These are phyloP conservation scores for Gobiocypris rarus DNA, from an alignment of 2,113 vertebrate species.

Conservation along the genomic window DNA sequence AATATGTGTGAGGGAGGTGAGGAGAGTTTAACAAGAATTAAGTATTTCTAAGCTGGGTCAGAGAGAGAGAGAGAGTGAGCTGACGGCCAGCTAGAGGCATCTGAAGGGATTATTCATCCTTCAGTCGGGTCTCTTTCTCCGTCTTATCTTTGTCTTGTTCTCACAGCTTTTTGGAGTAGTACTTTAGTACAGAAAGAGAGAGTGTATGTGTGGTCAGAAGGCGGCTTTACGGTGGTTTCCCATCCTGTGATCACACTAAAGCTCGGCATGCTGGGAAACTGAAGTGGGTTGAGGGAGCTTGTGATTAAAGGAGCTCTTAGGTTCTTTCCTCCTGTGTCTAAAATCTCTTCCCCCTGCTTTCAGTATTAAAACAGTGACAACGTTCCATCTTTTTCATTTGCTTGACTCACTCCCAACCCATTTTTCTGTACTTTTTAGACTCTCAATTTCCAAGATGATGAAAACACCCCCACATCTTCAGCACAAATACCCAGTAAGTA, in stretches of 20 bases:
- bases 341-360: constrained; percentile 19
- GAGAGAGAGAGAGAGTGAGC: constrained; percentile 7
- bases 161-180: constrained; percentile 22
- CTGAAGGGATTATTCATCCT: constrained; percentile 46
- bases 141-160: constrained; percentile 40
- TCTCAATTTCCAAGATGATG: background rate
- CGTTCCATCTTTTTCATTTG: constrained; percentile 43
- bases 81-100: constrained; percentile 28
- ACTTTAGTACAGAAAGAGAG: background rate
- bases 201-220: constrained; percentile 27
- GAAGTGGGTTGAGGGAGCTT: constrained; percentile 25
- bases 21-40: constrained; percentile 32
- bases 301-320: constrained; percentile 30
- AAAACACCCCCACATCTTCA: constrained; percentile 53
- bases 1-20: constrained; percentile 20
- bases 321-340: background rate
- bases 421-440: background rate
- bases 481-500: background rate
- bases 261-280: constrained; percentile 30
- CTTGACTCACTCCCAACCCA: background rate
- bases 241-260: constrained; percentile 26
- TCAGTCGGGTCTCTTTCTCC: constrained; percentile 37
- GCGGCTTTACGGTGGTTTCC: background rate
- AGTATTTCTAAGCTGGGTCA: constrained; percentile 42
- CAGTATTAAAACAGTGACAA: constrained; percentile 7